Evolutionary conservation across 2,113 vertebrate species (phyloP).

Genomic region (Pogona vitticeps): DNA sequence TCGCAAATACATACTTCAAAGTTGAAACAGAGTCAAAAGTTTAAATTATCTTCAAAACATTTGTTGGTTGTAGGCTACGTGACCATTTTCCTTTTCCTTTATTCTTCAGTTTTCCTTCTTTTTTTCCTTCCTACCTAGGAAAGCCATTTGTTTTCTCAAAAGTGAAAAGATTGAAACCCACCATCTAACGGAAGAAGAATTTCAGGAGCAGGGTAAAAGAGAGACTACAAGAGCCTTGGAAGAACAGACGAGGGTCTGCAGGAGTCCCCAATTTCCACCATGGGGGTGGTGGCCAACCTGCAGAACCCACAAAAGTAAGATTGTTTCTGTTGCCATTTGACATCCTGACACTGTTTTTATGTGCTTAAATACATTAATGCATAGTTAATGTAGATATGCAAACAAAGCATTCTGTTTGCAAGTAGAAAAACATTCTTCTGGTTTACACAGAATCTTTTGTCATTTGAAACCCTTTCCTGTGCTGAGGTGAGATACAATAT

Average conservation of each 20-base stretch:
- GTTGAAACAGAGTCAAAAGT: too few relatives aligned
- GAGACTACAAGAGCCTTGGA: slow-evolving; percentile 78
- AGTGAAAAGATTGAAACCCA: slow-evolving; percentile 39
- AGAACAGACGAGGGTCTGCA: slow-evolving; percentile 77
- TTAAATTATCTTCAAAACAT: too few relatives aligned
- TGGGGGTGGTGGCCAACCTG: slow-evolving; percentile 80
- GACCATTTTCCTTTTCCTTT: background rate
- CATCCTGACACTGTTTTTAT: background rate
- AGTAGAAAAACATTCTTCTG: too few relatives aligned
- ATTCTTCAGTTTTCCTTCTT: too few relatives aligned
- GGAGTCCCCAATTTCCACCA: slow-evolving; percentile 72
- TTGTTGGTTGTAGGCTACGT: too few relatives aligned
- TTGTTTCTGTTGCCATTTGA: background rate
- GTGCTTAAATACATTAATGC: background rate
- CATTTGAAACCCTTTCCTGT: background rate
- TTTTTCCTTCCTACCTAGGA: slow-evolving; percentile 66
- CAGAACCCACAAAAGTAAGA: slow-evolving; percentile 77
- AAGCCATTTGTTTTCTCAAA: slow-evolving; percentile 61
- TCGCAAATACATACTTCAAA: too few relatives aligned
- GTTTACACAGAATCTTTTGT: background rate
- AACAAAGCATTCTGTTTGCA: background rate
- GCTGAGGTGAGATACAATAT: too few relatives aligned
- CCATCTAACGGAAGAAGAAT: too few relatives aligned
- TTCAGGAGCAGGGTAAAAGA: slow-evolving; percentile 76
- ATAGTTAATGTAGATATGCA: too few relatives aligned